phyloP scores from a whole-genome alignment of 2,888 invertebrate species.

The Zaprionus obscuricornis region DNA sequence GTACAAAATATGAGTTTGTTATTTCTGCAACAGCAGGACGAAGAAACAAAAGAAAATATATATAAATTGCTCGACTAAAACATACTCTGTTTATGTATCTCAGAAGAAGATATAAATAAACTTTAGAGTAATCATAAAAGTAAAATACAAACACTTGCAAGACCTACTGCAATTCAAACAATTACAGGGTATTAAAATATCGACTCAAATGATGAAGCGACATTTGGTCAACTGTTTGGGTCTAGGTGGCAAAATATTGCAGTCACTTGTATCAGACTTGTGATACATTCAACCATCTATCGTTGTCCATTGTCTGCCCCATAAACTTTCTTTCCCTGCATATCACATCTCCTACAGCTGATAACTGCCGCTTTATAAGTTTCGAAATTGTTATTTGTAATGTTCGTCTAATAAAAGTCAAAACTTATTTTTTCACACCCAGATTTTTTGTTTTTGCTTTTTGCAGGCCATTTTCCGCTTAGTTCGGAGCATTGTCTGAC shows the following conservation, averaged over 20 bases:
- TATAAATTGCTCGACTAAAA: no score
- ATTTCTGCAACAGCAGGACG: constrained; percentile 30
- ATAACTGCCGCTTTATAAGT: constrained; percentile 20
- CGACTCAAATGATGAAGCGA: constrained; percentile 53
- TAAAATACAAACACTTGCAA: no score
- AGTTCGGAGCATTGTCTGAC: constrained; percentile 94
- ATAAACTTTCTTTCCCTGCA: no score
- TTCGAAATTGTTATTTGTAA: no score
- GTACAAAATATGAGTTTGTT: constrained; percentile 38
- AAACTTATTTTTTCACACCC: constrained; percentile 2
- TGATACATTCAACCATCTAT: not conserved
- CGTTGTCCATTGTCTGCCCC: not conserved
- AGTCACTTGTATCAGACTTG: constrained; percentile 43
- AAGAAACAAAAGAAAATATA: no score
- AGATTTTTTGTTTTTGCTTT: not conserved
- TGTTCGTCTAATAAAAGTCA: constrained; percentile 36
- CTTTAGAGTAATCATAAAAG: no score
- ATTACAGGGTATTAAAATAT: constrained; percentile 32
- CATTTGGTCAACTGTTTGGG: constrained; percentile 50
- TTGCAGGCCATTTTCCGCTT: constrained; percentile 91
- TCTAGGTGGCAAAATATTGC: constrained; percentile 56
- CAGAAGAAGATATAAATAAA: no score
- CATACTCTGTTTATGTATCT: no score
- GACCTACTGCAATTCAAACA: no score
- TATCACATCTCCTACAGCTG: not conserved